Evolutionary conservation across 2,888 invertebrate genomes (phyloP), one percentile per base, ranked within the genome.

Genomic region (Nomada hirtipes): DNA sequence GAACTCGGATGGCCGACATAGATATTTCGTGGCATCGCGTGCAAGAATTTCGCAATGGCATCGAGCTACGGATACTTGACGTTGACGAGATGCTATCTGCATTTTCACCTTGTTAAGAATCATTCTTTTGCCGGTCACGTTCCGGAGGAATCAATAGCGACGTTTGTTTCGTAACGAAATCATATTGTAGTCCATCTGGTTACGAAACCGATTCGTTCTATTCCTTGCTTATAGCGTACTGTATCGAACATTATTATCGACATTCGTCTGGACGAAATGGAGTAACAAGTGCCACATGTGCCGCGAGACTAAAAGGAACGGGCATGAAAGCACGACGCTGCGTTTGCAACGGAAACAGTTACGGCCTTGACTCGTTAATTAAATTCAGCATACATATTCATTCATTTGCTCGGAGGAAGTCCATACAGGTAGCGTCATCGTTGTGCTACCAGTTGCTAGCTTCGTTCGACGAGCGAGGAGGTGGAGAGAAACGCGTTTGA

Each of bases 371-470:
- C 90, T 90, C 83, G 89, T 85, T 90, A 91, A 91, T 91, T 90
- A 88, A 86, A 91, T 91, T 89, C 91, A 83, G 72, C 86, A 91
- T 91, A 90, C 89, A 91, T 91, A 91, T 91, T 91, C 90, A 91
- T 91, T 88, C 87, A 82, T 81, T 86, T 76, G 85, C 81, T 74
- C 83, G 86, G 86, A 89, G 90, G 90, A 90, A 91, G 90, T 90
- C 84, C 87, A 82, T 86, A 83, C 63, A 84, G 81, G 84, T 81
- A 84, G 63, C 80, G 82, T 85, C 81, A 81, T 84, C 84, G 73
- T 52, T 64, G 36, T 64, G 67, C 47, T 60, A 59, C 76, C 55
- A 79, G 57, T 75, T 67, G 75, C 79, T 61, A 61, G 73, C 82
- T 79, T 84, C 70, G 69, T 79, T 77, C 52, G 44, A 44, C 26